phyloP scores from a whole-genome alignment of 1,140 invertebrate species.

The Drosophila ohnishii region DNA sequence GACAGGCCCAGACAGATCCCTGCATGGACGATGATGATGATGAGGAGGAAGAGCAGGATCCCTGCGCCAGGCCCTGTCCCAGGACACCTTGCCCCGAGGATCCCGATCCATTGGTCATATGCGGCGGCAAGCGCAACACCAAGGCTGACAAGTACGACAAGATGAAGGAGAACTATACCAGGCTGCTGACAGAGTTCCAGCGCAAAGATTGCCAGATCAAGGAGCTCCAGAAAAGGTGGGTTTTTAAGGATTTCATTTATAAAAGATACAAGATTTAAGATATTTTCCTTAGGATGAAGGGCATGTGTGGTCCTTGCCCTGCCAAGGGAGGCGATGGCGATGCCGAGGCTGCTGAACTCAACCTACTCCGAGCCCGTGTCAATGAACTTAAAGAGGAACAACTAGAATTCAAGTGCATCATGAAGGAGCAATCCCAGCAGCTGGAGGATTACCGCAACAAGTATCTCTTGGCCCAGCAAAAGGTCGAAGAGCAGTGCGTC shows the following conservation, averaged over 20 bases:
- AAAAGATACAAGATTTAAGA: neutral
- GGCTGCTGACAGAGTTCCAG: conserved; percentile 68
- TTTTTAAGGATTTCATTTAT: too few relatives aligned
- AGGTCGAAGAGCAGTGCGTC: conserved; percentile 88
- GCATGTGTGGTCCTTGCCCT: conserved; percentile 43
- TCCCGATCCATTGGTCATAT: conserved; percentile 69
- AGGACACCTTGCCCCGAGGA: conserved; percentile 56
- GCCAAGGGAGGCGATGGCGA: conserved; percentile 42
- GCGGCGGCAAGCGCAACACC: conserved; percentile 70
- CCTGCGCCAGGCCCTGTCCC: neutral
- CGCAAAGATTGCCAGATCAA: conserved; percentile 79
- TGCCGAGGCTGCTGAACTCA: conserved; percentile 70
- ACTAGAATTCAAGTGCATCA: conserved; percentile 87
- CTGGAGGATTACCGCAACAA: conserved; percentile 90
- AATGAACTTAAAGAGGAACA: conserved; percentile 79
- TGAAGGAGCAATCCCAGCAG: conserved; percentile 88
- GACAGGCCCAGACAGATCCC: neutral
- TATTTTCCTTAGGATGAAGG: conserved; percentile 56
- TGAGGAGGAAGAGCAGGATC: conserved; percentile 23
- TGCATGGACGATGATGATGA: conserved; percentile 8
- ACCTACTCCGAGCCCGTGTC: conserved; percentile 65
- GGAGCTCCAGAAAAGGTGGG: conserved; percentile 72
- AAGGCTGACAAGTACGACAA: conserved; percentile 75
- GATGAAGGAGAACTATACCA: conserved; percentile 79
- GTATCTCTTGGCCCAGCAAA: conserved; percentile 88